Conservation (phyloP, 2,888 invertebrate genomes). For the Napeogenes inachia region DNA sequence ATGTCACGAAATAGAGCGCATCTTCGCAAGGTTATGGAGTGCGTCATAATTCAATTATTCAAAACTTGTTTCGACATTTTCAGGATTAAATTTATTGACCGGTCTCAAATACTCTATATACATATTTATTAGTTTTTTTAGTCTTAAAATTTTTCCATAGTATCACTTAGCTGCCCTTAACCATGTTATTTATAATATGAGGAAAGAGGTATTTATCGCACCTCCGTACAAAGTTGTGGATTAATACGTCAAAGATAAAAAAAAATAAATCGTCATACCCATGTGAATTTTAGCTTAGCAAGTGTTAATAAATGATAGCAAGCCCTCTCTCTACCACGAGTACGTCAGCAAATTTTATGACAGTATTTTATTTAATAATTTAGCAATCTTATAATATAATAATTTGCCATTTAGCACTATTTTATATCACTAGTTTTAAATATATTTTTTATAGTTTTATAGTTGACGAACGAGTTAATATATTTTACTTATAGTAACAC, state of each 20-base stretch:
- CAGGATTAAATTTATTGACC: constrained; percentile 52
- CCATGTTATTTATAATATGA: not conserved
- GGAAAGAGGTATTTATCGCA: not conserved
- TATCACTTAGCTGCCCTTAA: not conserved
- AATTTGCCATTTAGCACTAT: too few species aligned
- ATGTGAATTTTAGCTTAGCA: constrained; percentile 9
- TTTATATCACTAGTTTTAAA: too few species aligned
- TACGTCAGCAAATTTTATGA: too few species aligned
- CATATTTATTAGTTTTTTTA: constrained; percentile 58
- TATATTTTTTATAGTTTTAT: too few species aligned
- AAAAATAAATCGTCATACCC: constrained; percentile 10
- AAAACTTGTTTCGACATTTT: constrained; percentile 59
- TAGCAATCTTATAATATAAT: too few species aligned
- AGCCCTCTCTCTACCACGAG: not conserved
- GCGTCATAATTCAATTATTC: constrained; percentile 68
- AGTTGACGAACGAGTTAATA: too few species aligned
- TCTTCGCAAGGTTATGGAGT: constrained; percentile 61
- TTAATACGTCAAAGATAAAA: not conserved
- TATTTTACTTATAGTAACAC: too few species aligned
- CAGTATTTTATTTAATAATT: too few species aligned
- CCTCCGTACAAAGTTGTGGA: not conserved
- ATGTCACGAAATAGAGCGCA: constrained; percentile 63
- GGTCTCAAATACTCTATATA: constrained; percentile 38
- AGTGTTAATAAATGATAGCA: constrained; percentile 1
- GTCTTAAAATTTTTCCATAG: constrained; percentile 30